Base-by-base conservation (phyloP, 2,888 invertebrate species). In the Netelia fuscicornis region DNA sequence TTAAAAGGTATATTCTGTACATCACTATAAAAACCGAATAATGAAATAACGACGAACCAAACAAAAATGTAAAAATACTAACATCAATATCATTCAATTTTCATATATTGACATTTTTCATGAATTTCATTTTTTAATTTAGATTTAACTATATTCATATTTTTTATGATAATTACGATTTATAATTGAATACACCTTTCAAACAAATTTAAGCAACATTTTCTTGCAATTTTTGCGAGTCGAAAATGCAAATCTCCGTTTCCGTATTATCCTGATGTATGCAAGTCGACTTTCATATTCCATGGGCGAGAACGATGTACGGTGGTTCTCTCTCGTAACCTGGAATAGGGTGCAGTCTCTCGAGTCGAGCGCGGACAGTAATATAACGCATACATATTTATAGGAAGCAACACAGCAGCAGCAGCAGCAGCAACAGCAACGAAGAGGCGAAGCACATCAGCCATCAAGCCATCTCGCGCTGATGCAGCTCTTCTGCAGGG, bases 301-400 rank as follows among this genome's bases (percentile, higher is more conserved):
- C 6, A n/a, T 10, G 2, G 44, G 30, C 20, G 30, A 62, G 30
- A 64, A 37, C 44, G 13, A 54, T 54, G 2, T 20, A 17, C 17
- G 20, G 64, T 17, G 20, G 54, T 54, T 52, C 25, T 54, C 52
- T 70, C 68, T 67, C 17, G 48, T 6, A 48, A 30, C 17, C 1
- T 64, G 37, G 37, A 75, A 75, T n/a, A 75, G 75, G 65, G 65
- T 65, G 76, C 56, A 75, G 64, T 65, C 25, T 65, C 30, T 65
- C 5, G n/a, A 30, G n/a, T 76, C 60, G 79, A 77, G 84, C 87
- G 68, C 81, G 79, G 85, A 86, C 86, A 87, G 88, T 88, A 89
- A 90, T 89, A 89, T 88, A 88, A 89, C 81, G 86, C 89, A 91
- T 91, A 90, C 89, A 91, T 92, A 92, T 92, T 91, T 91, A 91